Evolutionary conservation across 2,888 invertebrate genomes (phyloP), one percentile per base, ranked within the genome.

Genomic region (Latrodectus hesperus): DNA sequence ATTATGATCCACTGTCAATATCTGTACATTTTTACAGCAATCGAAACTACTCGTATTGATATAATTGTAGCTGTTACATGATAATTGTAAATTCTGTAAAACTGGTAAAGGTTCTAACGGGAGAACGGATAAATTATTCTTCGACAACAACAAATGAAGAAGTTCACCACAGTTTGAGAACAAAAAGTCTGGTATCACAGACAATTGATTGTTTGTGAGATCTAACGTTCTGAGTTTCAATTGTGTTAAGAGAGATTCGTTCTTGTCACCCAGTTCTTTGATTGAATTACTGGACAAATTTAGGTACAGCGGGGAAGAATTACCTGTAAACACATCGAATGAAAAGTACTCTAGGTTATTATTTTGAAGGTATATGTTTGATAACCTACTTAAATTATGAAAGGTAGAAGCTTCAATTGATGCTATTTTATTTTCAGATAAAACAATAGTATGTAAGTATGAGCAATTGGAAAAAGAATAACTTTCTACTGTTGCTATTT

Each of bases 361-460:
- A 60, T 88, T 79, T 93, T 96, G 96, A 89, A 97, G 93, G 92
- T 97, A 96, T 84, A 98, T 93, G 91, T 95, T 95, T 90, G 95
- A 94, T 90, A 98, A 93, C 91, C 94, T 95, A 26, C 96, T 95
- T 91, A 97, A 93, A 91, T 96, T 95, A 85, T 94, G 93, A 91
- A 98, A 96, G 8, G 96, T 95, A 83, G 94, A 94, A 73, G 94
- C 94, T 86, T 95, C 95, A 90, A 98, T 94, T 90, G 94, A 94
- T 89, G 94, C 94, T 91, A 98, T 94, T 90, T 95, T 93, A 93
- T 98, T 98, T 91, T 96, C 95, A 79, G 96, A 95, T 90, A 98
- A 93, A 92, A 97, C 96, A 91, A 98, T 93, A 91, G 96, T 96
- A 90, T 95, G 94, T 90, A 98, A 94, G 92, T 95, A 95, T 55